Evolutionary conservation across 2,113 vertebrate species (phyloP), one percentile per base, ranked within the genome.

Genomic region (Choloepus hoffmanni): DNA sequence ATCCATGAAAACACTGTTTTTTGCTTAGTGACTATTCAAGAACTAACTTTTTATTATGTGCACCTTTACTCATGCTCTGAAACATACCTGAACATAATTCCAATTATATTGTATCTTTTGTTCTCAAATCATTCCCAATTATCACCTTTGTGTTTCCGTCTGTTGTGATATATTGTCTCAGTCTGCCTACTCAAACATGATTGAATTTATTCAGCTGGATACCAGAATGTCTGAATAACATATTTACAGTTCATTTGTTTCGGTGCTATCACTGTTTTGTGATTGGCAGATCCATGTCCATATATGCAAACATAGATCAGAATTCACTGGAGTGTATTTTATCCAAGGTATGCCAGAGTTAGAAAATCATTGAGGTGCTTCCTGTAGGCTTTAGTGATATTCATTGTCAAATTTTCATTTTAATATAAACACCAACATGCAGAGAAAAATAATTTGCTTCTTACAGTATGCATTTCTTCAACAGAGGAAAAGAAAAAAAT

Each of bases 211-310:
- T 96, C 63, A 33, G 82, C 68, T 96, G 76, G 62, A 79, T 96
- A 97, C 45, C 76, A 72, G 93, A 93, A 83, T 12, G 1, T 92
- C 77, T 94, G 68, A 95, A 96, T 81, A 96, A 33, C 43, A 48
- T 94, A 97, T 97, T 98, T 90, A 96, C 45, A 95, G 84, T 92
- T 94, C 90, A 76, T 83, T 97, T 92, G n/a, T 85, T 93, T 94
- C 62, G 79, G 60, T 79, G 43, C 53, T 96, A 77, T 53, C 74
- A 67, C 90, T 96, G 7, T 93, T 92, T 88, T 82, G 88, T 97
- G 93, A 94, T 16, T 94, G 76, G 26, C 40, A 93, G 62, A 50
- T 86, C 90, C 68, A 68, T 40, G 14, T 60, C 26, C 60, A 91
- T 21, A 83, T 58, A 93, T 50, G 48, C 3, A 65, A 95, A 24